A percentile compares a stretch with the other conserved stretches of the same genome.
Conservation (phyloP, 2,113 vertebrate species). For the Lycaon pictus region DNA sequence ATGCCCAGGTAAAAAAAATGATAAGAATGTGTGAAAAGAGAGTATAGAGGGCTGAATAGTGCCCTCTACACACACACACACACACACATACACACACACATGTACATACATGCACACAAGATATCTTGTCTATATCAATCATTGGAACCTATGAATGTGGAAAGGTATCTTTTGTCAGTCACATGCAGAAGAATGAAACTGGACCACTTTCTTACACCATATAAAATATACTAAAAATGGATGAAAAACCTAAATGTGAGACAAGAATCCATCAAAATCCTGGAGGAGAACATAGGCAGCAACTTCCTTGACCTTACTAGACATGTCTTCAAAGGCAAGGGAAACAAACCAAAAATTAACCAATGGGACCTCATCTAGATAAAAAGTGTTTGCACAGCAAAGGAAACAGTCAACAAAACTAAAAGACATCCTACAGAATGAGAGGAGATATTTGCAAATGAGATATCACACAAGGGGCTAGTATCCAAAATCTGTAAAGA, state of each 20-base stretch:
- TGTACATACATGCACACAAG: neutral
- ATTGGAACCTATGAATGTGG: neutral
- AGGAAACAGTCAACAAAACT: neutral
- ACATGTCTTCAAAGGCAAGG: neutral
- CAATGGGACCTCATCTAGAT: neutral
- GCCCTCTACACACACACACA: neutral
- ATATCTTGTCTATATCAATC: neutral
- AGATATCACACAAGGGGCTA: neutral
- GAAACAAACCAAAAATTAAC: neutral
- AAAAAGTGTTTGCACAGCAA: neutral
- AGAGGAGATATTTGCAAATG: neutral
- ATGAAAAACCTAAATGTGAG: neutral
- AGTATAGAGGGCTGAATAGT: neutral
- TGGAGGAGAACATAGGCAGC: neutral
- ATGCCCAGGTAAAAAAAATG: neutral
- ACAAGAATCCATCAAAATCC: neutral
- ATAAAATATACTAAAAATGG: neutral
- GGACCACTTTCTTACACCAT: neutral
- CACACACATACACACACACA: neutral
- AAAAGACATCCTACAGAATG: neutral
- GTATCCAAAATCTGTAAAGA: neutral
- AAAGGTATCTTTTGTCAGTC: neutral
- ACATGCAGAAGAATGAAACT: neutral
- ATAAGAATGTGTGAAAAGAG: neutral
- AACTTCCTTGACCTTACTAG: neutral